Conservation (phyloP, 2,888 invertebrate genomes). For the Trissolcus brochymenae region DNA sequence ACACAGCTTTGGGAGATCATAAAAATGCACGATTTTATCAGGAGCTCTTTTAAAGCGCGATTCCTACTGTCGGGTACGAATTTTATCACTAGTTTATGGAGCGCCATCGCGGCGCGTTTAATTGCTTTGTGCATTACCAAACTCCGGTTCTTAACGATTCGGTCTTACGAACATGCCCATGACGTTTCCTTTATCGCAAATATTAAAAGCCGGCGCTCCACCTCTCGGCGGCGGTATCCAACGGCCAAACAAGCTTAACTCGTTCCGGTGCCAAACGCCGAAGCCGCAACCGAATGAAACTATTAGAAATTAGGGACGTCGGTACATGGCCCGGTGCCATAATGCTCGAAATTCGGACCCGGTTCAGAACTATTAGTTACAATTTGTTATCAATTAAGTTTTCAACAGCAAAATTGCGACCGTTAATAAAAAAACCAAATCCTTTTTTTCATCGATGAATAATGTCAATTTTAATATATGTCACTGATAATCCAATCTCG, state of each 20-base stretch:
- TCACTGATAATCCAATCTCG: too few species aligned
- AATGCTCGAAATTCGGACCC: conserved; percentile 16
- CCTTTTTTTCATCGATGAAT: too few species aligned
- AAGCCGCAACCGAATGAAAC: conserved; percentile 32
- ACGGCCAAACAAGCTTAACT: conserved; percentile 36
- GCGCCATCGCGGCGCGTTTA: too few species aligned
- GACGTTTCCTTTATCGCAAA: background rate
- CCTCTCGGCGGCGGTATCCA: conserved; percentile 5
- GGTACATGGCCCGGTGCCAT: conserved; percentile 46
- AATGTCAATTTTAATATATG: too few species aligned
- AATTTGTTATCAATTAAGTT: conserved; percentile 38
- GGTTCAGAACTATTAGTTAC: conserved; percentile 25
- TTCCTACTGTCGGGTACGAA: too few species aligned
- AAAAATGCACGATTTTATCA: too few species aligned
- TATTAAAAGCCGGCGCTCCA: conserved; percentile 14
- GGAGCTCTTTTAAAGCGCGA: too few species aligned
- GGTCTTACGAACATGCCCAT: too few species aligned
- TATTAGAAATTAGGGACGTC: conserved; percentile 41
- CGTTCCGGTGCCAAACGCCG: conserved; percentile 43
- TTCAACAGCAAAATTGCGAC: background rate
- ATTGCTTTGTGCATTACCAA: too few species aligned
- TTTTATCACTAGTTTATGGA: too few species aligned
- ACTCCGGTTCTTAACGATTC: too few species aligned
- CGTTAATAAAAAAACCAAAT: conserved; percentile 11
- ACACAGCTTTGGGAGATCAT: too few species aligned